Evolutionary conservation across 1,140 invertebrate genomes (phyloP).

Genomic region (Danaus plexippus): DNA sequence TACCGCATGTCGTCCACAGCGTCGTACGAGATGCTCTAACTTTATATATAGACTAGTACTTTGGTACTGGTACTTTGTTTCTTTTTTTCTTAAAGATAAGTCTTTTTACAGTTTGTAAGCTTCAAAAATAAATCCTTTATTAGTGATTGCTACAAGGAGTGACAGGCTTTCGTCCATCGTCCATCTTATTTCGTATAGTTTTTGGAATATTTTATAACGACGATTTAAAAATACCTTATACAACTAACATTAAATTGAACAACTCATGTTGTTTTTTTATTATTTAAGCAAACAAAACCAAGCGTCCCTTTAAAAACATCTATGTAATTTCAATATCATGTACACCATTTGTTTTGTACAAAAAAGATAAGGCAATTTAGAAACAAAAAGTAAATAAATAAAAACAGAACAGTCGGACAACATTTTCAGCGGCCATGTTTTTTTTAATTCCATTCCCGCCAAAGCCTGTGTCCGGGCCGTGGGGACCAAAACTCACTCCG

Average conservation of each 20-base stretch:
- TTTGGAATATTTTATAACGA: too few species aligned
- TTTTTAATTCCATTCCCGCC: slow-evolving; percentile 13
- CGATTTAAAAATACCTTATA: background rate
- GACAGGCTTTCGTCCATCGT: too few species aligned
- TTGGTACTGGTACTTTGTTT: too few species aligned
- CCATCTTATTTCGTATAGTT: too few species aligned
- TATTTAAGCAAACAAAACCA: background rate
- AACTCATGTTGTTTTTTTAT: background rate
- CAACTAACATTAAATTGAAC: background rate
- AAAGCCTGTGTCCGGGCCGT: slow-evolving; percentile 10
- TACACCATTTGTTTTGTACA: background rate
- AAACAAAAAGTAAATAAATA: slow-evolving; percentile 1
- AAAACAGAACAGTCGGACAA: slow-evolving; percentile 9
- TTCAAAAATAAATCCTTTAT: too few species aligned
- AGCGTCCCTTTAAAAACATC: background rate
- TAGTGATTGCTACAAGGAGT: too few species aligned
- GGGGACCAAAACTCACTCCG: slow-evolving; percentile 14
- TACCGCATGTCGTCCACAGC: too few species aligned
- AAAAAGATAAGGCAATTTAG: too few species aligned
- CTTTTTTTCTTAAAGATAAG: too few species aligned
- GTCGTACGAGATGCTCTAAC: too few species aligned
- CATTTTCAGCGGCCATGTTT: slow-evolving; percentile 7
- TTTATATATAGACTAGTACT: too few species aligned
- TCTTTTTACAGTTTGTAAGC: too few species aligned
- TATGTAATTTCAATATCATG: slow-evolving; percentile 1